Evolutionary conservation across 1,140 invertebrate genomes (phyloP).

Genomic region (Drosophila virilis): DNA sequence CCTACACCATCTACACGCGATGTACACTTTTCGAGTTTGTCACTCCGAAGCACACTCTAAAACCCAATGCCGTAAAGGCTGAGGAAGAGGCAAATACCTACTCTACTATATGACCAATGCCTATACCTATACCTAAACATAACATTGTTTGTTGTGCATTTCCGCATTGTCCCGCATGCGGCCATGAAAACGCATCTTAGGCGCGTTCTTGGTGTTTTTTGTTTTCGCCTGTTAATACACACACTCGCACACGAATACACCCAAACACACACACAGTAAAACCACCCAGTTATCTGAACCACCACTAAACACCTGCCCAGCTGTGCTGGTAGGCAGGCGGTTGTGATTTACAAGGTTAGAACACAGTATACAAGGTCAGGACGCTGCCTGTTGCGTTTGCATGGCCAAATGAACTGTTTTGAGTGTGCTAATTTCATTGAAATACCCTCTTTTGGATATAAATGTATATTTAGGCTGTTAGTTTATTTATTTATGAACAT

Average conservation of each 20-base stretch:
- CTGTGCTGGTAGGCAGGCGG: constrained; percentile 13
- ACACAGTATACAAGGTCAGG: background rate
- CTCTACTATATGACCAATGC: background rate
- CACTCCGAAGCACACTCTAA: background rate
- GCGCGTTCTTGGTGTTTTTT: constrained; percentile 10
- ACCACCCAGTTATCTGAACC: background rate
- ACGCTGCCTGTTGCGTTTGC: constrained; percentile 41
- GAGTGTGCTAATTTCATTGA: constrained; percentile 26
- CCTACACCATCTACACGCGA: constrained; percentile 31
- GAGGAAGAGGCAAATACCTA: background rate
- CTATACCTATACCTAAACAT: background rate
- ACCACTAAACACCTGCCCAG: background rate
- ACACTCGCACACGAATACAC: constrained; percentile 1
- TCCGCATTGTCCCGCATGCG: constrained; percentile 24
- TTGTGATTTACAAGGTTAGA: background rate
- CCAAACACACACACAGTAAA: background rate
- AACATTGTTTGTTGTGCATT: background rate
- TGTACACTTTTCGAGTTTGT: background rate
- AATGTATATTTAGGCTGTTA: constrained; percentile 31
- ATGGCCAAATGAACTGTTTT: constrained; percentile 27
- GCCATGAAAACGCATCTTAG: constrained; percentile 46
- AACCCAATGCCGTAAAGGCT: background rate
- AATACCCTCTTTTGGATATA: constrained; percentile 12
- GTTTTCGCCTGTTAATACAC: constrained; percentile 11
- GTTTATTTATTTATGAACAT: constrained; percentile 35